Conservation (phyloP, 2,113 vertebrate genomes). For the Bufo bufo region DNA sequence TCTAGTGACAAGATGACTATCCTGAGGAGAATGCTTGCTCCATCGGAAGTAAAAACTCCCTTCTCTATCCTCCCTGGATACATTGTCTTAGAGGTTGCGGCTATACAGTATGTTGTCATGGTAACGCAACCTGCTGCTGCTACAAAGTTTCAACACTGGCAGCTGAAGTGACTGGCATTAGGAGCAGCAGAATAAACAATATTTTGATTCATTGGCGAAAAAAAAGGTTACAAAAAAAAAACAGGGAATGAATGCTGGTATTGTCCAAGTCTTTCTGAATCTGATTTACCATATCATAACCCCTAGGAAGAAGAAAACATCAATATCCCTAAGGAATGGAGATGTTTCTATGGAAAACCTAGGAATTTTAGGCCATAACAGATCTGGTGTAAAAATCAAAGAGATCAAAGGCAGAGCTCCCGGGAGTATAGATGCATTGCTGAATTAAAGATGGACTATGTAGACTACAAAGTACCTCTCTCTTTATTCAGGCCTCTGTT, state of each 20-base stretch:
- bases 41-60: constrained; percentile 82
- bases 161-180: constrained; percentile 84
- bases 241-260: constrained; percentile 83
- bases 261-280: constrained; percentile 91
- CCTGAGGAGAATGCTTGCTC: constrained; percentile 80
- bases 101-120: constrained; percentile 80
- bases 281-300: constrained; percentile 99
- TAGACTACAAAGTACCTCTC: constrained; percentile 88
- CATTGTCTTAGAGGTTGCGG: constrained; percentile 76
- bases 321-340: constrained; percentile 96
- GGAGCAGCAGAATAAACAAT: constrained; percentile 87
- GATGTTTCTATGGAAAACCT: constrained; percentile 98
- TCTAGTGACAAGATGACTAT: constrained; percentile 84
- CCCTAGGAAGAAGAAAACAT: constrained; percentile 99
- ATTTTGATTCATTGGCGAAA: constrained; percentile 91
- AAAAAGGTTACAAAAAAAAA: constrained; percentile 72
- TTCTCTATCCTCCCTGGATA: constrained; percentile 71
- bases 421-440: constrained; percentile 79
- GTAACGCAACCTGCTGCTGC: constrained; percentile 90
- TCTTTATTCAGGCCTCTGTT: constrained; percentile 76
- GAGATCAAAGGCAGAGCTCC: constrained; percentile 91
- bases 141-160: constrained; percentile 84
- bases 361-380: constrained; percentile 96
- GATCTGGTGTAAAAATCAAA: constrained; percentile 87
- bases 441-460: constrained; percentile 90